phyloP scores from a whole-genome alignment of 2,888 invertebrate genomes.

The Agrotis clavis region DNA sequence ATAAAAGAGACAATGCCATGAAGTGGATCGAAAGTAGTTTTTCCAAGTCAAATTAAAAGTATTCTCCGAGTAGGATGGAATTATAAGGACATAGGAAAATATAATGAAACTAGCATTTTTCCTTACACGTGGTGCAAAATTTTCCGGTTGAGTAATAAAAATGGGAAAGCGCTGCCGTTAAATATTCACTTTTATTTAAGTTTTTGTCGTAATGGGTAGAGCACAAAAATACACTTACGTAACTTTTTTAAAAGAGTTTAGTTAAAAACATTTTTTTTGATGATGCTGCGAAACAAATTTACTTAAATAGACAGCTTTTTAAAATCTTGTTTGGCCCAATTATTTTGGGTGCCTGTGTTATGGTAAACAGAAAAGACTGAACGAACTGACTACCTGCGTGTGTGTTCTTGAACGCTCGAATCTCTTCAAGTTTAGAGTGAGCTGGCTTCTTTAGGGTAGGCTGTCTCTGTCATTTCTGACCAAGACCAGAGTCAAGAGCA shows the following conservation, averaged over 20 bases:
- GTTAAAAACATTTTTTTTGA: background rate
- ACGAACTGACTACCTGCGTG: too few relatives aligned
- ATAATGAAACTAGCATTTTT: conserved; percentile 8
- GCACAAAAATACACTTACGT: background rate
- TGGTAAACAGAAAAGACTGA: too few relatives aligned
- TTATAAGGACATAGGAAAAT: conserved; percentile 5
- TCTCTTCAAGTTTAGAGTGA: too few relatives aligned
- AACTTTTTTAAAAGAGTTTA: background rate
- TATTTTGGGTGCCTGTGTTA: background rate
- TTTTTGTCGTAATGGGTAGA: background rate
- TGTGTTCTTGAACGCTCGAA: too few relatives aligned
- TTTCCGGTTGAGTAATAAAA: background rate
- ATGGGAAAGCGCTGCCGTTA: background rate
- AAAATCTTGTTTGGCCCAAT: too few relatives aligned
- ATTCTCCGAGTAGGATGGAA: background rate
- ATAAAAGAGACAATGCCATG: background rate
- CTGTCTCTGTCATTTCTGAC: too few relatives aligned
- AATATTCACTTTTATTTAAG: conserved; percentile 15
- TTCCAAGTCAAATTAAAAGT: background rate
- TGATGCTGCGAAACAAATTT: background rate
- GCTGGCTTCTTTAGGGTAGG: too few relatives aligned
- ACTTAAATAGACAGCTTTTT: too few relatives aligned
- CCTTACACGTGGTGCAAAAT: background rate
- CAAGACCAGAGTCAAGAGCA: too few relatives aligned
- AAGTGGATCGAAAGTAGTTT: background rate